These are phyloP conservation scores for Zootoca vivipara DNA, from an alignment of 2,113 vertebrate genomes.

Conservation along the genomic window DNA sequence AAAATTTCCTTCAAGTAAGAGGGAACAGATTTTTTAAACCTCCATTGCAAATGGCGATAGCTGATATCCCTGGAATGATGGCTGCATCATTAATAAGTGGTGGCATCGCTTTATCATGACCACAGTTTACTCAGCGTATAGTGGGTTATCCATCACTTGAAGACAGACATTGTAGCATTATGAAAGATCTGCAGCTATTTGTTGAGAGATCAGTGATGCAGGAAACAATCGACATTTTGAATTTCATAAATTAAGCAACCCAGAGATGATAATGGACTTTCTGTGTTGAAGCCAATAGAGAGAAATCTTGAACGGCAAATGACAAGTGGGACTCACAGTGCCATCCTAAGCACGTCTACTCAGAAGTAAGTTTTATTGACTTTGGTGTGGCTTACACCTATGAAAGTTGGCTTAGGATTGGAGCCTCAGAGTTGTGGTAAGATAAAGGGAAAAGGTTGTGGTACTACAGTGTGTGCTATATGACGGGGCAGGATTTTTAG, in stretches of 20 bases:
- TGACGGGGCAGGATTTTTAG: no score
- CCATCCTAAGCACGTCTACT: no score
- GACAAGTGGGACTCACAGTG: neutral
- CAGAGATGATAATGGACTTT: neutral
- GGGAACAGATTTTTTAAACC: neutral
- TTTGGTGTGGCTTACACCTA: no score
- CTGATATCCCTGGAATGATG: neutral
- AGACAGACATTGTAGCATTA: neutral
- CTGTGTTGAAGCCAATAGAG: neutral
- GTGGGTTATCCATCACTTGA: neutral
- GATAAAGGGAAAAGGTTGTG: no score
- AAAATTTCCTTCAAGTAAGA: slow-evolving; percentile 20
- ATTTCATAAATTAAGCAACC: neutral
- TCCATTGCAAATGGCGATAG: neutral
- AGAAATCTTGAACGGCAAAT: neutral
- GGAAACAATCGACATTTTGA: neutral
- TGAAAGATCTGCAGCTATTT: neutral
- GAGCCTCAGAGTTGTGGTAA: no score
- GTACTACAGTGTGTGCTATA: no score
- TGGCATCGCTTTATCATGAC: neutral
- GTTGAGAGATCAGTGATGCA: neutral
- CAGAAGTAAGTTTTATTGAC: no score
- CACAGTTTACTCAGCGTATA: neutral
- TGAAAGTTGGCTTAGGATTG: no score
- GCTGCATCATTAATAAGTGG: neutral